phyloP scores from a whole-genome alignment of 2,888 invertebrate species.

The Oscheius sp. region DNA sequence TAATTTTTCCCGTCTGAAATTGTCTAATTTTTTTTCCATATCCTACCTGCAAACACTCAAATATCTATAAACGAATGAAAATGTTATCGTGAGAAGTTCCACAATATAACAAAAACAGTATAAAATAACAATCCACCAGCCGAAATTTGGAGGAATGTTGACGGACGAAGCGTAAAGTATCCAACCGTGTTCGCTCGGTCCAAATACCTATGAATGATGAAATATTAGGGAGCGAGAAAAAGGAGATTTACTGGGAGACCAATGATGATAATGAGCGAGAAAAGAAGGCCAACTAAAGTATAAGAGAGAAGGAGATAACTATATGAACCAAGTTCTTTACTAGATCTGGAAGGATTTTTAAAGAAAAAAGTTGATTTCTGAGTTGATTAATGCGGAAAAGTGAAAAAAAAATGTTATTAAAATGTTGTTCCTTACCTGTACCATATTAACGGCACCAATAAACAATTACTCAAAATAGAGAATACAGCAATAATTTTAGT shows the following conservation, averaged over 20 bases:
- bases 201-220: background rate
- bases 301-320: constrained; percentile 1
- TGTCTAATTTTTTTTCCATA: background rate
- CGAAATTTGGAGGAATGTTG: constrained; percentile 7
- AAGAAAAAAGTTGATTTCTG: background rate
- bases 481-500: constrained; percentile 2
- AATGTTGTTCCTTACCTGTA: background rate
- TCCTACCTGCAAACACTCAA: constrained; percentile 19
- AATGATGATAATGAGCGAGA: constrained; percentile 10
- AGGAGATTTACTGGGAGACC: constrained; percentile 6
- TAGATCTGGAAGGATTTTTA: background rate
- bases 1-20: background rate
- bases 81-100: constrained; percentile 11
- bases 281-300: constrained; percentile 7
- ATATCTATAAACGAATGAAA: constrained; percentile 13
- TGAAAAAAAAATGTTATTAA: too few relatives aligned
- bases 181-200: constrained; percentile 21
- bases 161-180: constrained; percentile 20
- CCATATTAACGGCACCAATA: constrained; percentile 6
- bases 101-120: constrained; percentile 24
- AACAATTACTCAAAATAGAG: background rate
- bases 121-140: constrained; percentile 22
- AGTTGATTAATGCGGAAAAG: too few relatives aligned
- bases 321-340: constrained; percentile 10
- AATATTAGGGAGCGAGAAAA: background rate